phyloP scores from a whole-genome alignment of 2,888 invertebrate species.

The Platycheirus rosarum region DNA sequence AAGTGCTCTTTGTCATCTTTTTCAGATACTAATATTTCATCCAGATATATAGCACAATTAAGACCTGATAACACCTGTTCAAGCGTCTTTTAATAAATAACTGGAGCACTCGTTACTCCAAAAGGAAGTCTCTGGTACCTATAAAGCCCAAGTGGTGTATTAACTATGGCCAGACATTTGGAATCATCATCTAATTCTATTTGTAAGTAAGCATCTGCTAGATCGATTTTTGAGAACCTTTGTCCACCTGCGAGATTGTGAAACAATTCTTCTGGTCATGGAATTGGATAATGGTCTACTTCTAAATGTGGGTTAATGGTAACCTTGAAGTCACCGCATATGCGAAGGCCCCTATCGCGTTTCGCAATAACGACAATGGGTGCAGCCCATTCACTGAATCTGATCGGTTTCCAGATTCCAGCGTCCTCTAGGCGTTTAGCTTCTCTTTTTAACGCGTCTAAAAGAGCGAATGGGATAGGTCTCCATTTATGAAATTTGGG shows the following conservation, averaged over 20 bases:
- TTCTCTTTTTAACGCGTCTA: slow-evolving; percentile 64
- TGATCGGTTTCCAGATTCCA: slow-evolving; percentile 64
- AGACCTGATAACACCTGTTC: slow-evolving; percentile 49
- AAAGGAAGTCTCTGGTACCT: slow-evolving; percentile 59
- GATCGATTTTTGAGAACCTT: slow-evolving; percentile 63
- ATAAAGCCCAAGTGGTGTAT: slow-evolving; percentile 67
- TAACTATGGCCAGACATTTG: slow-evolving; percentile 56
- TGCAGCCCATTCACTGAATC: slow-evolving; percentile 78
- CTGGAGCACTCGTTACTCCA: slow-evolving; percentile 59
- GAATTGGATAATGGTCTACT: slow-evolving; percentile 69
- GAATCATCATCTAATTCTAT: slow-evolving; percentile 56
- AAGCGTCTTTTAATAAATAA: slow-evolving; percentile 56
- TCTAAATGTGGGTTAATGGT: slow-evolving; percentile 75
- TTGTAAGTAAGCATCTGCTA: slow-evolving; percentile 64
- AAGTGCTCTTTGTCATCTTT: slow-evolving; percentile 48
- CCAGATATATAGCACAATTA: slow-evolving; percentile 60
- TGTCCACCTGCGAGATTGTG: slow-evolving; percentile 66
- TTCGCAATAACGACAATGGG: slow-evolving; percentile 78
- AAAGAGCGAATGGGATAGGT: slow-evolving; percentile 74
- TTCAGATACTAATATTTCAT: slow-evolving; percentile 67
- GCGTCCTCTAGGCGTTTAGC: slow-evolving; percentile 64
- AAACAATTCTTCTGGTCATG: slow-evolving; percentile 66
- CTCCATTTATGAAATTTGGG: slow-evolving; percentile 74
- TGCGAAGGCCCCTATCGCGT: slow-evolving; percentile 74
- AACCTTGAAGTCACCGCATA: slow-evolving; percentile 74